phyloP scores from a whole-genome alignment of 2,797 vertebrate genomes.

The Anisognathus igniventris region DNA sequence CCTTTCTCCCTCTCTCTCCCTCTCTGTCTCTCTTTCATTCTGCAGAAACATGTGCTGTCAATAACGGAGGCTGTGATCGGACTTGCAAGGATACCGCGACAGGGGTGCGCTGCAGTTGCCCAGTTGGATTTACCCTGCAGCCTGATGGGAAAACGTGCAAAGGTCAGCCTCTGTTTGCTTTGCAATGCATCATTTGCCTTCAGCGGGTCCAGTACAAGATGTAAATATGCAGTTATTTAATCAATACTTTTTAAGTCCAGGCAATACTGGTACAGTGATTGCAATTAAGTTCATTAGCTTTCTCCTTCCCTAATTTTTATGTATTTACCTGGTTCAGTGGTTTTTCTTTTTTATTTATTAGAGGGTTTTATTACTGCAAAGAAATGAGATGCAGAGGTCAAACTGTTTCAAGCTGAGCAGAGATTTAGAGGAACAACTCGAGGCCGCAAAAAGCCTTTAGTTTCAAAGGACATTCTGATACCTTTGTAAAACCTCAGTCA shows the following conservation, averaged over 20 bases:
- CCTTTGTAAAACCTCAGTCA: not conserved
- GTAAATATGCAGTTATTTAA: slow-evolving; percentile 50
- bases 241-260: not conserved
- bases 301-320: not conserved
- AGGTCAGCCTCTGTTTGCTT: slow-evolving; percentile 85
- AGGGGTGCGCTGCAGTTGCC: slow-evolving; percentile 95
- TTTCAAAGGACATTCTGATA: not conserved
- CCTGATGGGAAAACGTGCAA: slow-evolving; percentile 97
- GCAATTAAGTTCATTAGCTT: not conserved
- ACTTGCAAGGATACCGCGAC: slow-evolving; percentile 97
- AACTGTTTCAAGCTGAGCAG: not conserved
- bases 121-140: slow-evolving; percentile 94
- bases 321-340: not conserved
- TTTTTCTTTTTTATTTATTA: not conserved
- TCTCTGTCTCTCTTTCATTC: slow-evolving; percentile 56
- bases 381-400: not conserved
- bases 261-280: not conserved
- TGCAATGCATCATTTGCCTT: slow-evolving; percentile 65
- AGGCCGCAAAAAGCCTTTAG: not conserved
- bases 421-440: not conserved
- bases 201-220: not conserved
- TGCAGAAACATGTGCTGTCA: slow-evolving; percentile 96
- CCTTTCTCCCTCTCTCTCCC: slow-evolving; percentile 35
- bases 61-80: slow-evolving; percentile 95
- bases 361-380: not conserved